These are phyloP conservation scores for Protobothrops flavoviridis DNA, from an alignment of 2,113 vertebrate genomes.

Conservation along the genomic window DNA sequence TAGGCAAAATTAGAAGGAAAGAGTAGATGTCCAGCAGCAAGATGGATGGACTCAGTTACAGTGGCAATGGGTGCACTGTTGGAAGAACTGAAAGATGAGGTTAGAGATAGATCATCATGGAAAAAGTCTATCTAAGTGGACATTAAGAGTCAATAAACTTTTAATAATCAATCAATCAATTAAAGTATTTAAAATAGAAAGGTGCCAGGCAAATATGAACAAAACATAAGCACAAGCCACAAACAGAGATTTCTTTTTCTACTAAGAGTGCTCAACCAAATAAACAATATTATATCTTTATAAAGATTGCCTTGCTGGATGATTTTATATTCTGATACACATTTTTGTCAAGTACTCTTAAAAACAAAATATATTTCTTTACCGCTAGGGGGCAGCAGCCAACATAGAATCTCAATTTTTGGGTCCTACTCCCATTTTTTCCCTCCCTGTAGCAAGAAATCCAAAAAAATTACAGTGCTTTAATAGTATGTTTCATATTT, in stretches of 20 bases:
- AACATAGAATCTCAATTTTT: constrained; percentile 38
- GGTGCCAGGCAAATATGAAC: background rate
- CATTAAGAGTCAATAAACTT: background rate
- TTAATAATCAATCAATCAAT: background rate
- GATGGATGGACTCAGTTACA: background rate
- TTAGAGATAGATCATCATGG: background rate
- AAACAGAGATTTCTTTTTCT: background rate
- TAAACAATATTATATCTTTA: background rate
- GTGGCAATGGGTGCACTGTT: background rate
- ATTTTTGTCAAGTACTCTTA: fast-evolving
- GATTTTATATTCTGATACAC: background rate
- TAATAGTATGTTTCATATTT: background rate
- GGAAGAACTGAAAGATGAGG: background rate
- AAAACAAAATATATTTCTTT: background rate
- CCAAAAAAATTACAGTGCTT: background rate
- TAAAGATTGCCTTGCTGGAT: background rate
- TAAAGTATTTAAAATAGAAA: background rate
- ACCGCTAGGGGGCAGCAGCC: constrained; percentile 62
- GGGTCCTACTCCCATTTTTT: background rate
- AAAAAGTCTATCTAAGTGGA: background rate
- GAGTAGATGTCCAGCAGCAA: background rate
- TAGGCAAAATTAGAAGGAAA: background rate
- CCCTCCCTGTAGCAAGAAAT: background rate
- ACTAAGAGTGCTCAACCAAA: background rate
- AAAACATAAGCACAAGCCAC: background rate